Evolutionary conservation across 2,113 vertebrate genomes (phyloP).

Genomic region (Rhinoderma darwinii): DNA sequence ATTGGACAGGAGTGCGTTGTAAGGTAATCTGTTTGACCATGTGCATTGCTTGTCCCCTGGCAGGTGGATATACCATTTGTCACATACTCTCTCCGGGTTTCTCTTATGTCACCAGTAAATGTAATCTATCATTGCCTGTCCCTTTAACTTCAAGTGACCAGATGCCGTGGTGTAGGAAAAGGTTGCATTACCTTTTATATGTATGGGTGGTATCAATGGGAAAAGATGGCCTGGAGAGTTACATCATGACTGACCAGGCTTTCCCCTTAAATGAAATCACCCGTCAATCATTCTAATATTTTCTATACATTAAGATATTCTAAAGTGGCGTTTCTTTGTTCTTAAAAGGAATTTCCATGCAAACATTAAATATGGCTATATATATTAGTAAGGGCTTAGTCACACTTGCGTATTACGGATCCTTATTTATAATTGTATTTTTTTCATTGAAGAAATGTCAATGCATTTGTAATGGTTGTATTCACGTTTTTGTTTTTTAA

Average conservation of each 20-base stretch:
- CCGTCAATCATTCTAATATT: neutral
- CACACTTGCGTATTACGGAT: too few relatives aligned
- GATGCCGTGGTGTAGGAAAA: slow-evolving; percentile 10
- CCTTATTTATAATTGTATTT: too few relatives aligned
- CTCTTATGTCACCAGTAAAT: slow-evolving; percentile 35
- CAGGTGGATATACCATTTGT: slow-evolving; percentile 39
- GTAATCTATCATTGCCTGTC: neutral
- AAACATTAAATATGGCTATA: too few relatives aligned
- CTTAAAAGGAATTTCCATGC: neutral
- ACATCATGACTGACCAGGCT: neutral
- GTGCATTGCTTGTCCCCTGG: slow-evolving; percentile 4
- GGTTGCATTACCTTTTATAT: slow-evolving; percentile 13
- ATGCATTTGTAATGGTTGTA: too few relatives aligned
- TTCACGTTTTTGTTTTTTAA: too few relatives aligned
- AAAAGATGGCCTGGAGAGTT: neutral
- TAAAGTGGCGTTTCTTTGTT: neutral
- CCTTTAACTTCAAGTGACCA: neutral
- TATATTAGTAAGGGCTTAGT: too few relatives aligned
- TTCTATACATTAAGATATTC: neutral
- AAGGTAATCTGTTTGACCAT: slow-evolving; percentile 13
- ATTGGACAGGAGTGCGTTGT: slow-evolving; percentile 18
- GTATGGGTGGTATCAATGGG: neutral
- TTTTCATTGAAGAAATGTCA: too few relatives aligned
- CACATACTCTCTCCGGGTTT: slow-evolving; percentile 41
- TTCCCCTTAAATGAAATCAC: neutral